Evolutionary conservation across 1,140 invertebrate species (phyloP).

Genomic region (Zaprionus davidi): DNA sequence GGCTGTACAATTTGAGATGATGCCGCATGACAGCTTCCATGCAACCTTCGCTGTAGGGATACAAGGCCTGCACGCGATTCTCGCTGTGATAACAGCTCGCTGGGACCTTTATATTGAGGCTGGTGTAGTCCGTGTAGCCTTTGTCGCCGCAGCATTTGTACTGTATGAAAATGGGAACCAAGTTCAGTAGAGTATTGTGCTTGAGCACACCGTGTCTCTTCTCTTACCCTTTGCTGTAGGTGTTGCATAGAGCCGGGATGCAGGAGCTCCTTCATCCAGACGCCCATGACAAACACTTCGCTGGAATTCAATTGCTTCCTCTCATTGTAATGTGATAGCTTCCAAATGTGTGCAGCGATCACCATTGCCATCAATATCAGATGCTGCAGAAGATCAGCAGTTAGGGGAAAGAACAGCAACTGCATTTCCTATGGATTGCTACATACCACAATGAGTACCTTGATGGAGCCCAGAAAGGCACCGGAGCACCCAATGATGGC

Average conservation of each 20-base stretch:
- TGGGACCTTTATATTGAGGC: constrained; percentile 55
- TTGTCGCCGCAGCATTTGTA: constrained; percentile 73
- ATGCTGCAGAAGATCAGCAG: constrained; percentile 45
- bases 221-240: constrained; percentile 53
- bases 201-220: neutral
- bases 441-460: constrained; percentile 69
- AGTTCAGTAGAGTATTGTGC: neutral
- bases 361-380: constrained; percentile 52
- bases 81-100: constrained; percentile 67
- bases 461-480: constrained; percentile 74
- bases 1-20: constrained; percentile 65
- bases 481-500: constrained; percentile 69
- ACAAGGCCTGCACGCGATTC: constrained; percentile 60
- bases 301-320: constrained; percentile 51
- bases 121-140: constrained; percentile 60
- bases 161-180: constrained; percentile 16
- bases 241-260: constrained; percentile 67
- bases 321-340: constrained; percentile 69
- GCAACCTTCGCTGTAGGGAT: constrained; percentile 74
- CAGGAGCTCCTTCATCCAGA: constrained; percentile 69
- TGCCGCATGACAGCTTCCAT: constrained; percentile 60
- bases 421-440: neutral
- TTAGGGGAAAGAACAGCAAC: neutral
- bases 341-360: constrained; percentile 68
- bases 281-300: constrained; percentile 61